Evolutionary conservation across 2,797 vertebrate species (phyloP).

Genomic region (Lagodon rhomboides): DNA sequence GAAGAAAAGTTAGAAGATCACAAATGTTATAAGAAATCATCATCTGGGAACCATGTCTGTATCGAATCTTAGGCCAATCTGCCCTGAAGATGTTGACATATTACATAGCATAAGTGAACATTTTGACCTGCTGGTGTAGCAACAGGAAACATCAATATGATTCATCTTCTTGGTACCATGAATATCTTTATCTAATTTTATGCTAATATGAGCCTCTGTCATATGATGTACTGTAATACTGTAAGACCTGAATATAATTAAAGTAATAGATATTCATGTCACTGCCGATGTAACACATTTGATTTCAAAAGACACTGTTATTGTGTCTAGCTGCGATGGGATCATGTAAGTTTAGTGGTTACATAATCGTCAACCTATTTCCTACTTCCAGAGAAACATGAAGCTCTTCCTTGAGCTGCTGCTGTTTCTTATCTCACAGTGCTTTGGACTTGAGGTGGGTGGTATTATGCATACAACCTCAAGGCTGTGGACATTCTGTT

Average conservation of each 20-base stretch:
- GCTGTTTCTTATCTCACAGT: constrained; percentile 18
- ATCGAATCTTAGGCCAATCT: too few species aligned
- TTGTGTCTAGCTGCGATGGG: not conserved
- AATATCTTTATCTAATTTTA: too few species aligned
- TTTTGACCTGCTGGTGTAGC: too few species aligned
- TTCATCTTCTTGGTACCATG: too few species aligned
- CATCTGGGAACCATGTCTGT: too few species aligned
- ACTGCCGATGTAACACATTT: not conserved
- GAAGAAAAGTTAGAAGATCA: too few species aligned
- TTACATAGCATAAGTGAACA: too few species aligned
- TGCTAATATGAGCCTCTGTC: too few species aligned
- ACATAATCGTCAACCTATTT: constrained; percentile 32
- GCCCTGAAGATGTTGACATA: too few species aligned
- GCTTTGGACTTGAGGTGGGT: constrained; percentile 42
- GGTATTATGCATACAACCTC: constrained; percentile 60
- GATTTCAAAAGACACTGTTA: not conserved
- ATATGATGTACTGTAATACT: too few species aligned
- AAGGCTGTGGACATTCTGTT: constrained; percentile 65
- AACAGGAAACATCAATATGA: too few species aligned
- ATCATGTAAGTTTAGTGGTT: constrained; percentile 4
- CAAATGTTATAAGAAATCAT: too few species aligned
- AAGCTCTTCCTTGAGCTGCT: constrained; percentile 7
- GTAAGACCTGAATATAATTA: not conserved
- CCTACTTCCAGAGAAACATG: constrained; percentile 15
- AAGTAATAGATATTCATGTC: not conserved